phyloP scores from a whole-genome alignment of 2,113 vertebrate genomes.

The Ictidomys tridecemlineatus region DNA sequence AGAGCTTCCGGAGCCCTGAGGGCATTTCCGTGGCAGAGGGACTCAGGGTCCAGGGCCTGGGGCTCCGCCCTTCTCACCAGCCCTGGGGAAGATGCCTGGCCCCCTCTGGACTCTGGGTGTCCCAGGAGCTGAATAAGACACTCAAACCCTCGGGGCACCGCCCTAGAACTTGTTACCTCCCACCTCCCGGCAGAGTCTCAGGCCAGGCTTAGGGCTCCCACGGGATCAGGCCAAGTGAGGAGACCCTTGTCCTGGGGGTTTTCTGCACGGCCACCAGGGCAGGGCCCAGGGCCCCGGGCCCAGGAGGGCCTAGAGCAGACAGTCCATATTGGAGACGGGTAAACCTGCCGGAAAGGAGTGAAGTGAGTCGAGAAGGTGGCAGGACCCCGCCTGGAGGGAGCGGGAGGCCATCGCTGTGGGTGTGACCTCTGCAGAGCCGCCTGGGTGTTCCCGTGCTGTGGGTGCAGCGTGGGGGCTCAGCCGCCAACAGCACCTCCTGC shows the following conservation, averaged over 20 bases:
- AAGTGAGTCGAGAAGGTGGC: no score
- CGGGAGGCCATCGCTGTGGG: no score
- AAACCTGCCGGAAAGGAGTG: neutral
- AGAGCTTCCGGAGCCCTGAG: fast-evolving
- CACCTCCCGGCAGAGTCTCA: neutral
- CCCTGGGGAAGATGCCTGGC: fast-evolving
- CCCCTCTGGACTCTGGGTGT: neutral
- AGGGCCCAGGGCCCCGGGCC: neutral
- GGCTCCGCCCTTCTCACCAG: neutral
- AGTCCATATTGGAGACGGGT: neutral
- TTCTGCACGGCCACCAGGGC: neutral
- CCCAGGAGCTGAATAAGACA: neutral
- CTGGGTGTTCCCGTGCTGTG: fast-evolving
- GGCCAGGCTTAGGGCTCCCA: neutral
- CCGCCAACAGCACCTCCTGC: no score
- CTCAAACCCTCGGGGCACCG: no score
- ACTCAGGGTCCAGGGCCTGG: fast-evolving
- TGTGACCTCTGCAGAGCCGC: fast-evolving
- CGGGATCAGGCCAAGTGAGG: fast-evolving
- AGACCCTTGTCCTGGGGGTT: no score
- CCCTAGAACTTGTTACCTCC: neutral
- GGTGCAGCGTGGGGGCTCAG: fast-evolving
- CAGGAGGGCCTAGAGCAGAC: neutral
- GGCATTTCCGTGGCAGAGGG: fast-evolving
- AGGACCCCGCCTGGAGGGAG: no score